Evolutionary conservation across 2,888 invertebrate species (phyloP), one percentile per base, ranked within the genome.

Genomic region (Sphaerophoria taeniata): DNA sequence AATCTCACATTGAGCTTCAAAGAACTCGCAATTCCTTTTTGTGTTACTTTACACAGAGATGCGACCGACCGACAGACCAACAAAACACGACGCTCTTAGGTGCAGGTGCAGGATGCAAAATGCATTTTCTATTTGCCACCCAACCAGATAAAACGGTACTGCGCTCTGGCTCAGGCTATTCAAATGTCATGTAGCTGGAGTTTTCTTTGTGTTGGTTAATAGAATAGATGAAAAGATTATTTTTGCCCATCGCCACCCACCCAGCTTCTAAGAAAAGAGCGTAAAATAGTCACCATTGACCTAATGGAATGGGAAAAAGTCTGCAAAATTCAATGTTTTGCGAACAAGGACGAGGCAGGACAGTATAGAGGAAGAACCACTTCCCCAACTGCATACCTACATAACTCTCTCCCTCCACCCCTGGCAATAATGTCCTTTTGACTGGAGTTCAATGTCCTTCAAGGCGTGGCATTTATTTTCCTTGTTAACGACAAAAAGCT

Each of bases 391-490:
- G 24, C 24, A 24, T 24, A 24, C 24, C 24, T 24, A 24, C 24
- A 24, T 24, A 24, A 24, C 24, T 24, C 24, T 24, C 1, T 24
- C 24, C 24, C 24, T 2, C 61, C 33, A 60, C 65, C 61, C n/a
- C 67, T 11, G 24, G 24, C 51, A 78, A 63, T 47, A 75, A 63
- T 79, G 78, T 83, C 78, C 73, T 61, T 61, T 72, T n/a, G 51
- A 61, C 14, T 7, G 31, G 33, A 78, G 78, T 65, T 84, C 79
- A 79, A 84, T 67, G 79, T 84, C 80, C 84, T 75, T 55, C 49
- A 65, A 75, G 84, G 80, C 84, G 84, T 75, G 79, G 80, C 84
- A 67, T 75, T 3, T 9, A 43, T 12, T 67, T 53, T 43, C 72
- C 45, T 43, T 36, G 51, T 69, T 51, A 71, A 70, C 70, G 34